A percentile compares a stretch with the other conserved stretches of the same genome.
Conservation (phyloP, 2,888 invertebrate species). For the Andricus quercusramuli region DNA sequence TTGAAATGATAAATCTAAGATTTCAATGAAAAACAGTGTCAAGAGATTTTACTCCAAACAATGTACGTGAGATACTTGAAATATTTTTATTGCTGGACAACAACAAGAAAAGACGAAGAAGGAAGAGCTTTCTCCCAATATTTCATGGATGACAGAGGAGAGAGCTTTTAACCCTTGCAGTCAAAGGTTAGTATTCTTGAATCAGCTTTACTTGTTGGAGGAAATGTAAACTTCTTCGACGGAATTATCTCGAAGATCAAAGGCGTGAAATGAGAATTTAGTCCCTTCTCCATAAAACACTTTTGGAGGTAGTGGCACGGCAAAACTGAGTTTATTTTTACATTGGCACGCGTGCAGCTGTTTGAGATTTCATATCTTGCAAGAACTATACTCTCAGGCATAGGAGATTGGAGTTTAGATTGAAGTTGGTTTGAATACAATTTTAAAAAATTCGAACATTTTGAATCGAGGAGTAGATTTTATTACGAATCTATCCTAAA, state of each 20-base stretch:
- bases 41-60: conserved; percentile 62
- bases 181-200: conserved; percentile 64
- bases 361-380: conserved; percentile 40
- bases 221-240: conserved; percentile 21
- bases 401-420: not conserved
- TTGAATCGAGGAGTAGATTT: not conserved
- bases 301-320: not conserved
- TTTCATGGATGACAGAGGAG: conserved; percentile 74
- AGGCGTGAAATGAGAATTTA: conserved; percentile 40
- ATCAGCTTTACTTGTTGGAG: conserved; percentile 34
- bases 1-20: conserved; percentile 10
- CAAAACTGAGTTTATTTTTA: conserved; percentile 50
- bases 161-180: conserved; percentile 73
- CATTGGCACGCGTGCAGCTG: conserved; percentile 41
- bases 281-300: conserved; percentile 27
- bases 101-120: conserved; percentile 60
- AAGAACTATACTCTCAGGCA: not conserved
- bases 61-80: conserved; percentile 71
- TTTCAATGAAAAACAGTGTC: conserved; percentile 47
- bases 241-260: conserved; percentile 31
- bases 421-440: not conserved
- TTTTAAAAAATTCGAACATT: not conserved
- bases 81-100: conserved; percentile 64
- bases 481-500: not conserved
- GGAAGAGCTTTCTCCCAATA: conserved; percentile 66